These are phyloP conservation scores for Cantharis lateralis DNA, from an alignment of 2,888 invertebrate species.

Conservation along the genomic window DNA sequence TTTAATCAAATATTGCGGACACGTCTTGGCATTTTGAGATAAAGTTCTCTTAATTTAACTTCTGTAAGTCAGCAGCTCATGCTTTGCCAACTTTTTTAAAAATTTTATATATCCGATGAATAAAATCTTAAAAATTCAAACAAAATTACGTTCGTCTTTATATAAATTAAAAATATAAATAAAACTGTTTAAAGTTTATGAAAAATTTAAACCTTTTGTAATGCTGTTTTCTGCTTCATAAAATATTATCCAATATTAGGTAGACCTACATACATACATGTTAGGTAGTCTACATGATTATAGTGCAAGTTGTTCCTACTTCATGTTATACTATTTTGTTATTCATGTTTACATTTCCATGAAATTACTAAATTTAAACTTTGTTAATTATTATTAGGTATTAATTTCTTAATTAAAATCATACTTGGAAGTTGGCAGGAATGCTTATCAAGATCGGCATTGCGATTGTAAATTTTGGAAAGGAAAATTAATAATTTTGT, in stretches of 20 bases:
- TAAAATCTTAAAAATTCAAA: slow-evolving; percentile 6
- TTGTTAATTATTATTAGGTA: background rate
- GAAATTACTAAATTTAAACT: background rate
- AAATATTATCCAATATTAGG: background rate
- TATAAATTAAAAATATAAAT: background rate
- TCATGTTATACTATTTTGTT: background rate
- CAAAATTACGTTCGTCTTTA: background rate
- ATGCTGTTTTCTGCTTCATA: background rate
- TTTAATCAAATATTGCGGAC: slow-evolving; percentile 38
- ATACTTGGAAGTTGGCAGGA: background rate
- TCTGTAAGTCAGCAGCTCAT: slow-evolving; percentile 28
- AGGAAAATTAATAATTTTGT: background rate
- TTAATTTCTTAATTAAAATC: background rate
- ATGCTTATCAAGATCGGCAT: background rate
- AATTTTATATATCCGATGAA: slow-evolving; percentile 20
- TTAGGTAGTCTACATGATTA: background rate
- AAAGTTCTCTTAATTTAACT: slow-evolving; percentile 39
- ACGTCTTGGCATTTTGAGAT: slow-evolving; percentile 37
- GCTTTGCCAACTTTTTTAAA: slow-evolving; percentile 12
- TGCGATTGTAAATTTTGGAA: background rate
- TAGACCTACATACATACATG: background rate
- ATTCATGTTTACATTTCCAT: background rate
- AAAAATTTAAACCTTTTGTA: background rate
- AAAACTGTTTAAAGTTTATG: background rate
- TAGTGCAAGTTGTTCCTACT: background rate